Conservation (phyloP, 2,113 vertebrate genomes). For the Piaya cayana region DNA sequence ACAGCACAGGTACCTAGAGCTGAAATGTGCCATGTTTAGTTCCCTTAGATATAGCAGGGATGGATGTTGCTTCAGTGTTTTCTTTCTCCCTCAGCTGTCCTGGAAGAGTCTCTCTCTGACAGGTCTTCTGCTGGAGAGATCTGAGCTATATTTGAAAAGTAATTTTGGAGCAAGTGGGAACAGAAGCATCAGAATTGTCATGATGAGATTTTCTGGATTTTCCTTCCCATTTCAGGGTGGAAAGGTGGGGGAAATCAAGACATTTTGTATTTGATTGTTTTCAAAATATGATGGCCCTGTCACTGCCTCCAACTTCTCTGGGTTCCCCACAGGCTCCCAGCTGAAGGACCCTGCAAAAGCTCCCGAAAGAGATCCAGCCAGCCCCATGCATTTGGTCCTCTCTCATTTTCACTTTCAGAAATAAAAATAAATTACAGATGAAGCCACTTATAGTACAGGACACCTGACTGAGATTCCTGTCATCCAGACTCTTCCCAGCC, state of each 20-base stretch:
- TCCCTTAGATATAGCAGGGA: neutral
- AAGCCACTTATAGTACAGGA: neutral
- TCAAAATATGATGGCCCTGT: neutral
- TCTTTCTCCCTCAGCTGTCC: constrained; percentile 19
- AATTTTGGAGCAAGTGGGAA: constrained; percentile 48
- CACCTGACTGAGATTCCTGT: neutral
- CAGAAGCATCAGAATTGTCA: constrained; percentile 19
- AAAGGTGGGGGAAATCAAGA: neutral
- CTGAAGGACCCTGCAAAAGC: neutral
- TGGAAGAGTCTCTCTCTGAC: constrained; percentile 33
- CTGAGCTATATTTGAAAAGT: constrained; percentile 30
- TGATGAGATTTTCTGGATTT: neutral
- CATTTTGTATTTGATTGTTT: neutral
- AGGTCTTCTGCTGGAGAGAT: constrained; percentile 3
- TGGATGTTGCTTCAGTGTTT: neutral
- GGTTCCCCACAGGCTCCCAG: neutral
- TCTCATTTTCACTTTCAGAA: neutral
- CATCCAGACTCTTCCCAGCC: neutral
- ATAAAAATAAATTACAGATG: neutral
- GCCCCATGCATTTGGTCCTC: neutral
- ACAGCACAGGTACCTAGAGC: neutral
- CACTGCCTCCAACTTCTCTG: accelerated
- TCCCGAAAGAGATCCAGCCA: accelerated
- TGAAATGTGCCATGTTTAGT: neutral
- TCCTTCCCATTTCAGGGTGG: neutral